These are phyloP conservation scores for Cyclina sinensis DNA, from an alignment of 1,140 invertebrate genomes.

Conservation along the genomic window DNA sequence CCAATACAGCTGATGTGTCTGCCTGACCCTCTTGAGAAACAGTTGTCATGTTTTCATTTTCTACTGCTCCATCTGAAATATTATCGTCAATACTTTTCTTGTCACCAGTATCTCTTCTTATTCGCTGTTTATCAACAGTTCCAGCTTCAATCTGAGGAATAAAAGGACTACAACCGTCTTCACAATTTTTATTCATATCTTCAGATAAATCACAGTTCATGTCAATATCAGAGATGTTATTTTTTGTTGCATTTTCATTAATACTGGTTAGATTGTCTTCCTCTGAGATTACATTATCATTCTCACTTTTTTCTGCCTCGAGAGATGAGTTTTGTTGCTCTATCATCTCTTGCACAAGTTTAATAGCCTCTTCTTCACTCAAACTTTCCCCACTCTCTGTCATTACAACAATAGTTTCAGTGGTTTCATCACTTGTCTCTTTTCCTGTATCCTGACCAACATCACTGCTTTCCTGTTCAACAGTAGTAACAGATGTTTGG, in stretches of 20 bases:
- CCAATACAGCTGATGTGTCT: not conserved
- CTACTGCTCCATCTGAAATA: not conserved
- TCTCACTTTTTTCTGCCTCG: not conserved
- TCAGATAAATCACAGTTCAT: not conserved
- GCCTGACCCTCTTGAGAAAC: not conserved
- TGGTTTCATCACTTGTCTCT: conserved; percentile 7
- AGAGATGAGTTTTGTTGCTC: conserved; percentile 38
- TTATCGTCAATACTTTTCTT: not conserved
- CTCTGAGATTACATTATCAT: not conserved
- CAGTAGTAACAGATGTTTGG: not conserved
- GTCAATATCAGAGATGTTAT: not conserved
- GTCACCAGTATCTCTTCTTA: conserved; percentile 14
- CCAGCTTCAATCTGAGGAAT: conserved; percentile 36
- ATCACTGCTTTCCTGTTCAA: not conserved
- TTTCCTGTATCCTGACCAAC: not conserved
- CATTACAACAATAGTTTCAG: conserved; percentile 78
- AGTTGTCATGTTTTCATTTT: not conserved
- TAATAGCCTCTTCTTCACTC: conserved; percentile 79
- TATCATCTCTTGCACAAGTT: conserved; percentile 71
- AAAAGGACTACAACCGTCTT: conserved; percentile 29
- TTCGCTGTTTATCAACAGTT: not conserved
- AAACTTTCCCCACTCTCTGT: conserved; percentile 74
- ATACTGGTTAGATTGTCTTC: too few relatives aligned
- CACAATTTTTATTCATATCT: not conserved
- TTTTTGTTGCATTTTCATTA: not conserved